Conservation (phyloP, 2,888 invertebrate species). For the Tillus elongatus region DNA sequence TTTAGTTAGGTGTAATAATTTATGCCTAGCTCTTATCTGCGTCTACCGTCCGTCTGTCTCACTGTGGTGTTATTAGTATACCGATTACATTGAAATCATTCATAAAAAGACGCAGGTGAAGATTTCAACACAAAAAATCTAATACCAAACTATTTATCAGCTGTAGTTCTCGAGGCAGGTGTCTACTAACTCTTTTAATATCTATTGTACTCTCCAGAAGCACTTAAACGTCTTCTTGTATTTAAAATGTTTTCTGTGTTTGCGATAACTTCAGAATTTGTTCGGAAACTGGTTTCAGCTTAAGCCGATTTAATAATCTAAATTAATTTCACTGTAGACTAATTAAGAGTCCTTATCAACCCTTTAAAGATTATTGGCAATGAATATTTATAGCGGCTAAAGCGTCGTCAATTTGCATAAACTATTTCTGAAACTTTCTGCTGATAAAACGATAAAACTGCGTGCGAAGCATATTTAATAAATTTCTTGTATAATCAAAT, state of each 20-base stretch:
- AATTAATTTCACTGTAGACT: constrained; percentile 31
- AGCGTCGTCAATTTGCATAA: constrained; percentile 16
- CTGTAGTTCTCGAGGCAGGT: too few species aligned
- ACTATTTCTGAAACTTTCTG: constrained; percentile 13
- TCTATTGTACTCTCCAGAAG: too few species aligned
- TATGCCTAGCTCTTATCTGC: too few species aligned
- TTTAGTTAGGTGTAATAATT: too few species aligned
- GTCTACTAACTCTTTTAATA: too few species aligned
- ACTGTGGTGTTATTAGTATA: too few species aligned
- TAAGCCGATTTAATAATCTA: constrained; percentile 23
- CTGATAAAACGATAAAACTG: neutral
- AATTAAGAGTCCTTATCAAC: constrained; percentile 33
- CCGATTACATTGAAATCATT: too few species aligned
- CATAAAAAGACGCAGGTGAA: too few species aligned
- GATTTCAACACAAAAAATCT: too few species aligned
- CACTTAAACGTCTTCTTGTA: too few species aligned
- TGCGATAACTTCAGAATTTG: constrained; percentile 26
- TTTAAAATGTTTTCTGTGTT: constrained; percentile 29
- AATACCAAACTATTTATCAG: too few species aligned
- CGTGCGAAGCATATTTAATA: constrained; percentile 7
- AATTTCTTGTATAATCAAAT: neutral
- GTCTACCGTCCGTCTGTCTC: too few species aligned
- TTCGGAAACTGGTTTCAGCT: constrained; percentile 23
- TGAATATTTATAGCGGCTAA: constrained; percentile 29
- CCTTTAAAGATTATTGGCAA: constrained; percentile 28